These are phyloP conservation scores for Thalassaphorura encarpata DNA, from an alignment of 1,140 invertebrate genomes.

Conservation along the genomic window DNA sequence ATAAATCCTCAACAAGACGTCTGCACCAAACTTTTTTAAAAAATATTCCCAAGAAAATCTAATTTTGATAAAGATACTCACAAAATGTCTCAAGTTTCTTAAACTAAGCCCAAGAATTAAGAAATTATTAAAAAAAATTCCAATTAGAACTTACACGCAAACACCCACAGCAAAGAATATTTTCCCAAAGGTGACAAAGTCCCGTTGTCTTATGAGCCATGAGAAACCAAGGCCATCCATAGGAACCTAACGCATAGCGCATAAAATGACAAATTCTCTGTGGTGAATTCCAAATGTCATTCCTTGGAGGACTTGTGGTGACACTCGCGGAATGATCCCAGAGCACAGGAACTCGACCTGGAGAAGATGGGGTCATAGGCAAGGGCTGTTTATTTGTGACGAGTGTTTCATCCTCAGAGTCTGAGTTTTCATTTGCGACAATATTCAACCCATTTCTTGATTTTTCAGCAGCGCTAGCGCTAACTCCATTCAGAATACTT, in stretches of 20 bases:
- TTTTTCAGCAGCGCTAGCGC: too few relatives aligned
- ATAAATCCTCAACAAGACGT: constrained; percentile 4
- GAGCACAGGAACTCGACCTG: too few relatives aligned
- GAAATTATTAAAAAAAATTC: too few relatives aligned
- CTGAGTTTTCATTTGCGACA: not conserved
- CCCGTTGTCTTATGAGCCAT: constrained; percentile 62
- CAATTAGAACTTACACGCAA: constrained; percentile 52
- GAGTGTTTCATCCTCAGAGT: not conserved
- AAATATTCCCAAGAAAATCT: too few relatives aligned
- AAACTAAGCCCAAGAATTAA: too few relatives aligned
- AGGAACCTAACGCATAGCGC: constrained; percentile 29
- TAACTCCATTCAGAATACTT: not conserved
- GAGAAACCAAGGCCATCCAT: constrained; percentile 76
- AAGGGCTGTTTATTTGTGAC: too few relatives aligned
- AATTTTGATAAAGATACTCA: too few relatives aligned
- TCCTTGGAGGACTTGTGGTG: not conserved
- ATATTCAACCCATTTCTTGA: too few relatives aligned
- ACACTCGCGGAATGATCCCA: not conserved
- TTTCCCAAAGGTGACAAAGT: constrained; percentile 56
- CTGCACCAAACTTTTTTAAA: too few relatives aligned
- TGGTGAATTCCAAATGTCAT: constrained; percentile 24
- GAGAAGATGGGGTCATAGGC: too few relatives aligned
- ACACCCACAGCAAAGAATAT: constrained; percentile 63
- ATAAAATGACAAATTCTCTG: constrained; percentile 25
- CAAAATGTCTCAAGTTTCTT: too few relatives aligned